Base-by-base conservation (phyloP, 2,888 invertebrate genomes). In the Myopa tessellatipennis region DNA sequence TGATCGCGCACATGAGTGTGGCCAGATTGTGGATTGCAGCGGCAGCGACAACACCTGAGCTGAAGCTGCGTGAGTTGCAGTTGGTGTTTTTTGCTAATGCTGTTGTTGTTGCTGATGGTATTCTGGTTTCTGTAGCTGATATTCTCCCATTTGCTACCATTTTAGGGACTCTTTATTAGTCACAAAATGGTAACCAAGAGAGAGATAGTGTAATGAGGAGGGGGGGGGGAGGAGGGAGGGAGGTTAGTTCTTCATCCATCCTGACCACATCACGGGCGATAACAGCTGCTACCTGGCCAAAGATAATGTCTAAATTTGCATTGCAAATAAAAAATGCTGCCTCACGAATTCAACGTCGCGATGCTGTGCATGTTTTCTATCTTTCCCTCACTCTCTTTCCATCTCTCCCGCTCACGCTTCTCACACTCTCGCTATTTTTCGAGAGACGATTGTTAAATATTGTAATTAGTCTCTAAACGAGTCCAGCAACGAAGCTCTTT, bases 141-240 rank as follows among this genome's bases (percentile, higher is more conserved):
- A 58, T 58, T 63, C 70, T 38, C 76, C 61, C 52, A 70, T 63
- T 72, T 77, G 6, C 14, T 34, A 40, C 55, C 78, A 72, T 69
- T 75, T 77, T 50, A 61, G 50, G 68, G 52, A 82, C 45, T 83
- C 84, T 84, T 82, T 83, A 84, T 84, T 85, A 84, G 83, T 77
- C 73, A 75, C 65, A 75, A 75, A 58, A 58, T 58, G n/a, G 58
- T 26, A 26, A 26, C 26, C 26, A n/a, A 58, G 5, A 4, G 12
- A 55, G 70, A 63, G 12, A 34, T 14, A 36, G 74, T 50, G 50
- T 34, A n/a, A 65, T 18, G 26, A 63, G 63, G 52, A 58, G 26
- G n/a, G 16, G 71, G 34, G 36, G 5, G 16, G 18, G 58, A 58
- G n/a, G 16, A 58, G 16, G 58, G 12, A 16, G 58, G 16, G 58